Base-by-base conservation (phyloP, 2,113 vertebrate genomes). In the Xiphias gladius region DNA sequence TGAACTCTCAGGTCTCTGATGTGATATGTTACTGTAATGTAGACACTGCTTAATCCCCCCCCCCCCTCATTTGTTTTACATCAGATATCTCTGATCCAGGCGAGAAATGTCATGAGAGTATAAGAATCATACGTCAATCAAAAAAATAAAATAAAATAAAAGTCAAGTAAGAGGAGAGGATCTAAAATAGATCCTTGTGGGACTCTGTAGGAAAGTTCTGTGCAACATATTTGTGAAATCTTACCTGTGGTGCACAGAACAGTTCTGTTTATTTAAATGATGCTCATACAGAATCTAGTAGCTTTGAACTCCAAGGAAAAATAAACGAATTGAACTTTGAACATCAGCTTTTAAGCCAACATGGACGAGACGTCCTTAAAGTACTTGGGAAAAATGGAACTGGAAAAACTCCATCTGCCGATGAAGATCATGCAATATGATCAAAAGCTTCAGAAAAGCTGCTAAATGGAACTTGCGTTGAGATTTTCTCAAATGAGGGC, bases 141-240 rank as follows among this genome's bases (percentile, higher is more conserved):
- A 41, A 76, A 67, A 22, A 4, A 24, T 22, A 9, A 76, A 65
- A 19, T 12, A 6, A 50, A 6, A 77, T 4, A 2, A 70, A 43
- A n/a, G 3, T 64, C 3, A 41, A 20, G n/a, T 14, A 69, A 37
- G 7, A 17, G 12, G 11, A 66, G 39, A 41, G 41, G 54, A 67
- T 74, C 70, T 41, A 19, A 59, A 59, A 48, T 1, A 2, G 39
- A 73, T 59, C 62, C 46, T 2, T 75, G 72, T 35, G 63, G 79
- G 14, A 74, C 63, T 46, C 59, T 30, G 12, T 7, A 50, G 12
- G 19, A 30, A 20, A 11, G 10, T 35, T 35, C 1, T 24, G n/a
- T 3, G 1, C 7, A 46, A 46, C 12, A 46, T 16, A 46, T 46
- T 46, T 46, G 7, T 39, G 7, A 35, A 35, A 35, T 35, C 35